phyloP scores from a whole-genome alignment of 2,113 vertebrate species.

The Procapra przewalskii region DNA sequence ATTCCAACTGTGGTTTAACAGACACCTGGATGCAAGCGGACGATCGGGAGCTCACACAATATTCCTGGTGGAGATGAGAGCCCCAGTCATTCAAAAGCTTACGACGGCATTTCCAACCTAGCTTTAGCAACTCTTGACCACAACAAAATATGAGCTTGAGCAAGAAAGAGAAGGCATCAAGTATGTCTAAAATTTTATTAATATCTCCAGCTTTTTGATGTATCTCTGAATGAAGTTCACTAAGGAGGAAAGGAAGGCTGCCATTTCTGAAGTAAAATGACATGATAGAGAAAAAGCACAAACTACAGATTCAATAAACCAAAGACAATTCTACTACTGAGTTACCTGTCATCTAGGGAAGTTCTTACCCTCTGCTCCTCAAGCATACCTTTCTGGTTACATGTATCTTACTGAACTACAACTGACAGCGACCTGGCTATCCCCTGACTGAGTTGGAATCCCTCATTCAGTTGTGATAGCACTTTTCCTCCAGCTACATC shows the following conservation, averaged over 20 bases:
- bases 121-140: not conserved
- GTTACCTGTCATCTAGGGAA: not conserved
- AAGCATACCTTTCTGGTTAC: not conserved
- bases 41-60: not conserved
- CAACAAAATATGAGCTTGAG: not conserved
- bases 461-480: not conserved
- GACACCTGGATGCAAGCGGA: not conserved
- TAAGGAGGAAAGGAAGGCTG: not conserved
- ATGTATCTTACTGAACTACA: not conserved
- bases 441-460: not conserved
- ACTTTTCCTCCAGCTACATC: accelerated
- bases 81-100: not conserved
- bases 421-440: too few species aligned
- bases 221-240: not conserved
- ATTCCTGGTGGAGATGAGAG: not conserved
- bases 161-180: not conserved
- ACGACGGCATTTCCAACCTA: not conserved
- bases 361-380: not conserved
- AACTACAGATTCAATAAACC: not conserved
- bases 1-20: not conserved
- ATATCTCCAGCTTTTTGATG: not conserved
- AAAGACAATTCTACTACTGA: not conserved
- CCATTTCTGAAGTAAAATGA: not conserved
- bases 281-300: not conserved
- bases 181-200: not conserved